A percentile compares a stretch with the other conserved stretches of the same genome.
Conservation (phyloP, 2,888 invertebrate genomes). For the Polylopha cassiicola region DNA sequence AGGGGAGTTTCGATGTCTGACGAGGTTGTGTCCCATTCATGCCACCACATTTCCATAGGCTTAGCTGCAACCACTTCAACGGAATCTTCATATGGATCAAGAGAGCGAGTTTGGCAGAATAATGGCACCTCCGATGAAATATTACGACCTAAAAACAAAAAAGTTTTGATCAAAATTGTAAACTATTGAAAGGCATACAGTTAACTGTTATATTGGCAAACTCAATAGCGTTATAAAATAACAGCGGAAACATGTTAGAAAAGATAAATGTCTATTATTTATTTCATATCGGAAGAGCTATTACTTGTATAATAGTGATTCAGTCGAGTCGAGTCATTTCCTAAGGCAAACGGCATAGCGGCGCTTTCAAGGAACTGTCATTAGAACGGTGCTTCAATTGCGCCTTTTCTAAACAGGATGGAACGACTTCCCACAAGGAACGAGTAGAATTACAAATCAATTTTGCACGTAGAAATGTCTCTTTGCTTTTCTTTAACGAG, state of each 20-base stretch:
- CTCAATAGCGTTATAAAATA: too few relatives aligned
- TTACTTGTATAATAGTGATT: slow-evolving; percentile 58
- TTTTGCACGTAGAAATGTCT: slow-evolving; percentile 17
- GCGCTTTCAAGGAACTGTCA: slow-evolving; percentile 59
- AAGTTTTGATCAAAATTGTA: too few relatives aligned
- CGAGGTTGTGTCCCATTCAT: slow-evolving; percentile 75
- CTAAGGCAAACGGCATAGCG: slow-evolving; percentile 44
- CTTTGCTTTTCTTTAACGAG: slow-evolving; percentile 8
- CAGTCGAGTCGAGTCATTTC: slow-evolving; percentile 52
- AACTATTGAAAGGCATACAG: too few relatives aligned
- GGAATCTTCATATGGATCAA: slow-evolving; percentile 51
- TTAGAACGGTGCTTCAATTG: slow-evolving; percentile 69
- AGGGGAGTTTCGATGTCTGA: slow-evolving; percentile 73
- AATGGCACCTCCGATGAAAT: slow-evolving; percentile 55
- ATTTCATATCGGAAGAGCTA: slow-evolving; percentile 23
- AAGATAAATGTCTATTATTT: slow-evolving; percentile 14
- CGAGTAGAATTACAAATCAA: slow-evolving; percentile 27
- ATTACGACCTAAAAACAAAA: slow-evolving; percentile 57
- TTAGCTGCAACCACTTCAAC: slow-evolving; percentile 77
- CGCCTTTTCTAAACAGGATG: slow-evolving; percentile 45
- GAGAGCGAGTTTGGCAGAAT: slow-evolving; percentile 74
- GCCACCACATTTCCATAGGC: slow-evolving; percentile 79
- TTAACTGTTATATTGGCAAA: too few relatives aligned
- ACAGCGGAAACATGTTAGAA: slow-evolving; percentile 7
- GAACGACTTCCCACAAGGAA: slow-evolving; percentile 39